Evolutionary conservation across 2,797 vertebrate genomes (phyloP), one percentile per base, ranked within the genome.

Genomic region (Parauchenoglanis ngamensis): DNA sequence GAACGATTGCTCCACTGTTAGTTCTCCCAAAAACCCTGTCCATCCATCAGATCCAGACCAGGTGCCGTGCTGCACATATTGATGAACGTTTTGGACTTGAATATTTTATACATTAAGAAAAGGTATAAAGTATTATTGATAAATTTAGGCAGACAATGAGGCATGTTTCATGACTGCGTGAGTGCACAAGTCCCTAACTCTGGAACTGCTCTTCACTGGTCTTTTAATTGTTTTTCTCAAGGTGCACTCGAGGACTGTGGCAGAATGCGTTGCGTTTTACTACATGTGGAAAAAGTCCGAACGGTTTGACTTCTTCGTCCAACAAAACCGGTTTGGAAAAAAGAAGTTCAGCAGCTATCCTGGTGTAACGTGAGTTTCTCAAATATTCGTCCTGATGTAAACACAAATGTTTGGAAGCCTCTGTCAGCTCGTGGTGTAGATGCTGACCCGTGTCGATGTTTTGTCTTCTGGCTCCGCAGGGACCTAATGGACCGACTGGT

Each of bases 201-300:
- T 79, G 31, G 31, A 79, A 40, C 77, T 79, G 77, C 31, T n/a
- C 0, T 10, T 73, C 21, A 72, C 21, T 79, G 10, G 67, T 75
- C 61, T 44, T 63, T 25, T 52, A 23, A 61, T 76, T 73, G 10
- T 49, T 54, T 73, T 92, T 57, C 83, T 87, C 78, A 19, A 97
- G 97, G 97, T 97, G 23, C 94, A 95, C 91, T 97, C 97, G 4
- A 94, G 97, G 65, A 97, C 97, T 0, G 97, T 97, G 84, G 96
- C 96, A n/a, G 96, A 97, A 80, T 97, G 97, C 89, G 96, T 97
- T 75, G 96, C 97, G 0, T 97, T 97, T 90, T 97, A 97, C 89
- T 97, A 97, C 91, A 97, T 97, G 97, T 97, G 97, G 97, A 97
- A 97, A 87, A 97, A 97, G 85, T 97, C 97, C 0, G 97, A 97